Evolutionary conservation across 2,888 invertebrate species (phyloP).

Genomic region (Himalopsyche anomala): DNA sequence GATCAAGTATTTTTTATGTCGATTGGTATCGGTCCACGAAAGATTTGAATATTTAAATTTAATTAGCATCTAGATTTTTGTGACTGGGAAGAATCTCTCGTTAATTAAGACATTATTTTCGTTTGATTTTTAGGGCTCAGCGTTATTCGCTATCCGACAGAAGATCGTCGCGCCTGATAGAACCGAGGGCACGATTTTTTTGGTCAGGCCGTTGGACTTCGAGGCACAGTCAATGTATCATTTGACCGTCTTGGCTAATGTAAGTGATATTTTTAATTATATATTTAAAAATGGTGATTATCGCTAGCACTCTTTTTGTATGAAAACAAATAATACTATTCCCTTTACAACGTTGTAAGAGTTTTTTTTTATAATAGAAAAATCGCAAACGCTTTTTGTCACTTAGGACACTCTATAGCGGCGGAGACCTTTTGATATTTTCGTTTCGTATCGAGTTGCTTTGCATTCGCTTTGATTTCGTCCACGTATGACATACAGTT

Average conservation of each 20-base stretch:
- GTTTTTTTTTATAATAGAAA: too few relatives aligned
- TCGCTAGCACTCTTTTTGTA: too few relatives aligned
- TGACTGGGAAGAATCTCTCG: not conserved
- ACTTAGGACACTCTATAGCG: too few relatives aligned
- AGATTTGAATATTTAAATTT: not conserved
- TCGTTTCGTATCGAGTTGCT: too few relatives aligned
- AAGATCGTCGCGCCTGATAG: slow-evolving; percentile 85
- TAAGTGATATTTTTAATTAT: slow-evolving; percentile 74
- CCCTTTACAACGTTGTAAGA: too few relatives aligned
- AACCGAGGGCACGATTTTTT: slow-evolving; percentile 87
- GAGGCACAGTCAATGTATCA: slow-evolving; percentile 93
- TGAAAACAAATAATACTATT: not conserved
- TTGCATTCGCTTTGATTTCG: too few relatives aligned
- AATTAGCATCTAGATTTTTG: slow-evolving; percentile 1
- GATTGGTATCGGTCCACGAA: slow-evolving; percentile 3
- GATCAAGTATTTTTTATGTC: slow-evolving; percentile 7
- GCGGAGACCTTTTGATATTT: too few relatives aligned
- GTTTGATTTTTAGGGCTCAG: slow-evolving; percentile 79
- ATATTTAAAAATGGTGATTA: not conserved
- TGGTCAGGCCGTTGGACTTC: slow-evolving; percentile 89
- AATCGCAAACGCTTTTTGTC: too few relatives aligned
- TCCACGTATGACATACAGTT: too few relatives aligned
- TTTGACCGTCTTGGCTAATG: slow-evolving; percentile 90
- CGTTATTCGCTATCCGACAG: slow-evolving; percentile 87
- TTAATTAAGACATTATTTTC: slow-evolving; percentile 35